A percentile compares a stretch with the other conserved stretches of the same genome.
Evolutionary conservation across 2,113 vertebrate genomes (phyloP).

Genomic region (Colinus virginianus): DNA sequence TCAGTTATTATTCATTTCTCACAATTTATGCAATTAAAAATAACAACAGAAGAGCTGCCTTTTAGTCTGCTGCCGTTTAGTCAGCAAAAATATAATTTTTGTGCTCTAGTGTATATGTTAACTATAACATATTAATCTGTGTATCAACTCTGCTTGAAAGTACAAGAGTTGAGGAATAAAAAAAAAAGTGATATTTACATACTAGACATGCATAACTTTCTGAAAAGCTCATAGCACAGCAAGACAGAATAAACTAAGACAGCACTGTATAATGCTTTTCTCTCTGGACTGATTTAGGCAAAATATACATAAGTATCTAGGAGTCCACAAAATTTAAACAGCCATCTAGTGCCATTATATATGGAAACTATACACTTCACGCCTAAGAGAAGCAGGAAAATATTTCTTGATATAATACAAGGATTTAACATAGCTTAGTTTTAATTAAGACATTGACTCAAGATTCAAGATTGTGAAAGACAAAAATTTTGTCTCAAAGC

Average conservation of each 20-base stretch:
- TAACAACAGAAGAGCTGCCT: neutral
- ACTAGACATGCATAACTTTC: neutral
- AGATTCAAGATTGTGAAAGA: too few species aligned
- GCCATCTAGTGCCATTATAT: neutral
- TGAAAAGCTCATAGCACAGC: neutral
- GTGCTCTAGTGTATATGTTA: neutral
- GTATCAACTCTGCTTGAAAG: neutral
- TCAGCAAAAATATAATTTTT: constrained; percentile 17
- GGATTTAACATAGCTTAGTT: too few species aligned
- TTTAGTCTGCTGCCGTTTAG: constrained; percentile 10
- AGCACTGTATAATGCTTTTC: accelerated
- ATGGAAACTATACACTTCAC: neutral
- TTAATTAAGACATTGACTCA: too few species aligned
- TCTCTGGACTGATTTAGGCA: accelerated
- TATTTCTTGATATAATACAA: too few species aligned
- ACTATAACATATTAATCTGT: neutral
- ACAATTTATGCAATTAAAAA: neutral
- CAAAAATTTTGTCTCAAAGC: too few species aligned
- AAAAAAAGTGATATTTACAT: neutral
- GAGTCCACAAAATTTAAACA: neutral
- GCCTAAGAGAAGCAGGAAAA: too few species aligned
- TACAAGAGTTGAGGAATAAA: neutral
- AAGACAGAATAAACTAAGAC: neutral
- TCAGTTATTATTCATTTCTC: neutral
- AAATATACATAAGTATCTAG: neutral